These are phyloP conservation scores for Marcusenius ussheri DNA, from an alignment of 2,113 vertebrate species.

Conservation along the genomic window DNA sequence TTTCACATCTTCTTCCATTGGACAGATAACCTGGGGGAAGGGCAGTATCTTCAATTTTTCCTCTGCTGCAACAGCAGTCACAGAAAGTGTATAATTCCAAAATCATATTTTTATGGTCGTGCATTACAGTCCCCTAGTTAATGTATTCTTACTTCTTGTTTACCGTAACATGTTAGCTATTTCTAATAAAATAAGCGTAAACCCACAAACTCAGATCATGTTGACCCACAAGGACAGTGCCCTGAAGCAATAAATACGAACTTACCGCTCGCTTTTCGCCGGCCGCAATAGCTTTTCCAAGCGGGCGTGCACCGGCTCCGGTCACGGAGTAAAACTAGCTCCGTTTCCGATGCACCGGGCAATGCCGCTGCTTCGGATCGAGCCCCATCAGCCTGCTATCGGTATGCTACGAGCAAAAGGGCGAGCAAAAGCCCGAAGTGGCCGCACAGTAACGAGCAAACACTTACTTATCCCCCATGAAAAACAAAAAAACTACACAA, in stretches of 20 bases:
- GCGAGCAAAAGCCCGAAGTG: neutral
- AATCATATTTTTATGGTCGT: neutral
- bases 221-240: neutral
- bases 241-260: neutral
- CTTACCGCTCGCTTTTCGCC: neutral
- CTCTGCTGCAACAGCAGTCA: slow-evolving; percentile 35
- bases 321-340: neutral
- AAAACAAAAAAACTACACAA: neutral
- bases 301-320: neutral
- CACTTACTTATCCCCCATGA: neutral
- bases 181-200: neutral
- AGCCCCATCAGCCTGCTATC: neutral
- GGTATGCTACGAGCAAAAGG: neutral
- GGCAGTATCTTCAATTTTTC: slow-evolving; percentile 51
- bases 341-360: neutral
- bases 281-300: neutral
- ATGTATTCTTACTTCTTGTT: neutral
- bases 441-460: neutral
- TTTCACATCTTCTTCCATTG: slow-evolving; percentile 51
- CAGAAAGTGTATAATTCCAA: neutral
- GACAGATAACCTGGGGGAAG: slow-evolving; percentile 42
- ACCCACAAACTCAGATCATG: neutral
- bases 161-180: neutral
- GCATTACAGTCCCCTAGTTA: neutral
- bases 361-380: neutral